phyloP scores from a whole-genome alignment of 2,888 invertebrate genomes.

The Xestia c-nigrum region DNA sequence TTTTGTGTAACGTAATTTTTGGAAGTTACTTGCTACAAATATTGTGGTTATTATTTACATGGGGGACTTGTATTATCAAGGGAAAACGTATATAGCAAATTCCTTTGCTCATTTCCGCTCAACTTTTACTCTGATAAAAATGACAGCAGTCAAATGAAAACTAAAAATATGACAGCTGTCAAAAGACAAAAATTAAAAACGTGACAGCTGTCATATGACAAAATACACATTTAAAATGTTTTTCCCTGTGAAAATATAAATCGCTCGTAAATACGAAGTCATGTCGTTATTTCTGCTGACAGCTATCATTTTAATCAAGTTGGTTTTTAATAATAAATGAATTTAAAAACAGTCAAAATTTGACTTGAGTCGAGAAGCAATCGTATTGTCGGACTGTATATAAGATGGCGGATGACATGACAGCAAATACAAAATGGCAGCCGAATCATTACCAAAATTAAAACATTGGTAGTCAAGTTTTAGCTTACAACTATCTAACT shows the following conservation, averaged over 20 bases:
- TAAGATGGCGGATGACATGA: background rate
- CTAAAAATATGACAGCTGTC: too few relatives aligned
- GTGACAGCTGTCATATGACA: too few relatives aligned
- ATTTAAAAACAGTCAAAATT: too few relatives aligned
- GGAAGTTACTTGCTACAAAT: conserved; percentile 10
- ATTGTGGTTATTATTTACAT: background rate
- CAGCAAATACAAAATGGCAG: conserved; percentile 19
- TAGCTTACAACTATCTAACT: conserved; percentile 4
- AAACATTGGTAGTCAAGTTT: conserved; percentile 9
- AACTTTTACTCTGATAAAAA: background rate
- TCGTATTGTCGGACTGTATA: background rate
- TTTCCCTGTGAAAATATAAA: too few relatives aligned
- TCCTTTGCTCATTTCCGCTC: background rate
- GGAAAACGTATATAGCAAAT: background rate
- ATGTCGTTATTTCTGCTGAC: too few relatives aligned
- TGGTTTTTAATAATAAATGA: too few relatives aligned
- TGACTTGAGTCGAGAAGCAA: too few relatives aligned
- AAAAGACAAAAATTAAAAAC: too few relatives aligned
- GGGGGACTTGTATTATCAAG: background rate
- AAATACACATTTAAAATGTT: too few relatives aligned
- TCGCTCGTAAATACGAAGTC: too few relatives aligned
- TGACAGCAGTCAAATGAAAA: too few relatives aligned
- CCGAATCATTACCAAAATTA: background rate
- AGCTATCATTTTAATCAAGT: too few relatives aligned
- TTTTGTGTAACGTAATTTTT: conserved; percentile 2